Evolutionary conservation across 2,888 invertebrate genomes (phyloP).

Genomic region (Cheilosia scutellata): DNA sequence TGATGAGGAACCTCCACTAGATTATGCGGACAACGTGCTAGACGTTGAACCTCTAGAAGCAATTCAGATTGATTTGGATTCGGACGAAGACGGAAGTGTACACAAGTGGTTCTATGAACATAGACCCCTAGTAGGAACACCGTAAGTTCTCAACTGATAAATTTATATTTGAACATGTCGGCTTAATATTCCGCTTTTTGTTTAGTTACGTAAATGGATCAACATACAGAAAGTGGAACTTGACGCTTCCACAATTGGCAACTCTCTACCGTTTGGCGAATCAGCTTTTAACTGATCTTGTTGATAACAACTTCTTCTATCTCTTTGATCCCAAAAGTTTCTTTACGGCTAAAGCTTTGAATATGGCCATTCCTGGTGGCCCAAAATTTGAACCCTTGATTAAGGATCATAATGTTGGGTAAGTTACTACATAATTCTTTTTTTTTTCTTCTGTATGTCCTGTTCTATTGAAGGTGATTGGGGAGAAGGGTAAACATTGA

Average conservation of each 20-base stretch:
- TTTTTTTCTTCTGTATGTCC: background rate
- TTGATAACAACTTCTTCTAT: slow-evolving; percentile 99
- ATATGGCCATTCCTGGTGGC: slow-evolving; percentile 99
- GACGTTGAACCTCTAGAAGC: slow-evolving; percentile 99
- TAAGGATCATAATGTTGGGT: slow-evolving; percentile 98
- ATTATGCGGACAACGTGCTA: slow-evolving; percentile 99
- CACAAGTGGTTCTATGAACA: slow-evolving; percentile 99
- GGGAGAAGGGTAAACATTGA: background rate
- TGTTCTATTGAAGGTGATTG: background rate
- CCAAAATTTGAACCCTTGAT: slow-evolving; percentile 99
- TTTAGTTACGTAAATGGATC: slow-evolving; percentile 95
- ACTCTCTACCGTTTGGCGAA: slow-evolving; percentile 98
- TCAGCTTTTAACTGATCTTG: slow-evolving; percentile 98
- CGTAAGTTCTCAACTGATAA: slow-evolving; percentile 84
- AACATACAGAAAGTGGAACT: slow-evolving; percentile 98
- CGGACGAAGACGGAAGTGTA: slow-evolving; percentile 96
- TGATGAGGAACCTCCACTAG: slow-evolving; percentile 99
- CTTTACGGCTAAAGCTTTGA: slow-evolving; percentile 99
- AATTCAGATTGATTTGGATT: slow-evolving; percentile 98
- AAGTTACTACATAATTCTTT: too few relatives aligned
- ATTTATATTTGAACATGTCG: background rate
- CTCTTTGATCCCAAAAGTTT: slow-evolving; percentile 99
- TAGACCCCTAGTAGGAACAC: slow-evolving; percentile 96
- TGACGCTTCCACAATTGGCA: slow-evolving; percentile 98
- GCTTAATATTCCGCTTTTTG: slow-evolving; percentile 52